Base-by-base conservation (phyloP, 1,140 invertebrate species). In the Subanguina moxae region DNA sequence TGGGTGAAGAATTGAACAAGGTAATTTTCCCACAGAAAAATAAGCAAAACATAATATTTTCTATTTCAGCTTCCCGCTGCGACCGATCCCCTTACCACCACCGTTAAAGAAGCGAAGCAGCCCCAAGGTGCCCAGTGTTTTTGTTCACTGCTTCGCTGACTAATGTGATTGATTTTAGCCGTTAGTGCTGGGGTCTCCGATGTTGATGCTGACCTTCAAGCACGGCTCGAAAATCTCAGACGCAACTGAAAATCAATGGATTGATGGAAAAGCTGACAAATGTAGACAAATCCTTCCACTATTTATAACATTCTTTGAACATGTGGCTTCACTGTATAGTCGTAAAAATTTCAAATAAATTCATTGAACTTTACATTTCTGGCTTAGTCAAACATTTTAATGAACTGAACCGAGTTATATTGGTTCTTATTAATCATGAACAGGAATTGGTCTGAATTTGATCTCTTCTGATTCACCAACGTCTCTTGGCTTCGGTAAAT, bases 1-100 rank as follows among this genome's bases (percentile, higher is more conserved):
- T 98, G 72, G 90, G 88, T 48, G 92, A 94, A 83, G 89, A 92
- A 82, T 84, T 97, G 42, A 90, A 90, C 15, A 52, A 19, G n/a
- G 48, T 52, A 15, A 52, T 5, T 52, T 52, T 21, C 17, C 48
- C n/a, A n/a, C n/a, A n/a, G 43, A 45, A n/a, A 45, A 13, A 45
- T 45, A 45, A 11, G 43, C 11, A 45, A 45, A 21, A 3, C 3
- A 52, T 21, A 52, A 7, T 7, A 52, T 15, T 21, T 3, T 19
- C 23, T 15, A 52, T 7, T 52, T 15, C 15, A 52, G 48, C 48
- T 52, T 52, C 48, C 93, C n/a, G 87, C 89, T 80, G 88, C 89
- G 42, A 85, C 85, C 43, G 87, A 86, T 68, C 86, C 87, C 45
- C 83, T 87, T 87, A 61, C 43, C 17, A 64, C 63, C 0, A 21